Evolutionary conservation across 64 coral and sea anemone species (phyloP).

Genomic region (Acropora yongei): DNA sequence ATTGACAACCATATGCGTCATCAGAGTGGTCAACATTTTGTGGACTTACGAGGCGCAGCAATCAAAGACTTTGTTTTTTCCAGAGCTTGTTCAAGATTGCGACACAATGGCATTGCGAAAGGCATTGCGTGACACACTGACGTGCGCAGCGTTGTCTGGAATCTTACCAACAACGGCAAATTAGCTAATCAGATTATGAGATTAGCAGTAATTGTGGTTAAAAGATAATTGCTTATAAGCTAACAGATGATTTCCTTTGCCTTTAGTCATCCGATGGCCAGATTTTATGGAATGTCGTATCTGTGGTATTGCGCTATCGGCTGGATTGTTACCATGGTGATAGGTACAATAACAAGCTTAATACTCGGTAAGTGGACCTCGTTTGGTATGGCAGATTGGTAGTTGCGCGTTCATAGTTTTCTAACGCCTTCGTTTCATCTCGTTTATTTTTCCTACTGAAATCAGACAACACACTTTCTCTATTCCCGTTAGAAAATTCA

Average conservation of each 20-base stretch:
- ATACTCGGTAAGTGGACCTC: slow-evolving; percentile 36
- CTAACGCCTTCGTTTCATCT: not conserved
- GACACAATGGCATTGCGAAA: too few relatives aligned
- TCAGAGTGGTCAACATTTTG: too few relatives aligned
- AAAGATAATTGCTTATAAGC: not conserved
- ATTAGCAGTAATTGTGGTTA: too few relatives aligned
- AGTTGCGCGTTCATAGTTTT: not conserved
- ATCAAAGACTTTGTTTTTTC: too few relatives aligned
- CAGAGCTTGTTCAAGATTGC: too few relatives aligned
- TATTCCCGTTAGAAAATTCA: not conserved
- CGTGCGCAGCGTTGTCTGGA: too few relatives aligned
- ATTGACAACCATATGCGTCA: too few relatives aligned
- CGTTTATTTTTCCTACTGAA: not conserved
- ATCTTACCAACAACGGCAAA: too few relatives aligned
- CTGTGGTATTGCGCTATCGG: slow-evolving; percentile 78
- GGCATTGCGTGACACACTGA: too few relatives aligned
- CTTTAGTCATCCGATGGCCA: slow-evolving; percentile 57
- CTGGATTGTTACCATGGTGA: slow-evolving; percentile 33
- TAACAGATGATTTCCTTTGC: not conserved
- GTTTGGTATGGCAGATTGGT: not conserved
- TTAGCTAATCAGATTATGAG: too few relatives aligned
- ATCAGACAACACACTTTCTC: not conserved
- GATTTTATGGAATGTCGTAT: slow-evolving; percentile 70
- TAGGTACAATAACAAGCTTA: slow-evolving; percentile 45
- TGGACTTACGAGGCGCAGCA: too few relatives aligned